Evolutionary conservation across 1,140 invertebrate species (phyloP).

Genomic region (Philotrypesis tridentata): DNA sequence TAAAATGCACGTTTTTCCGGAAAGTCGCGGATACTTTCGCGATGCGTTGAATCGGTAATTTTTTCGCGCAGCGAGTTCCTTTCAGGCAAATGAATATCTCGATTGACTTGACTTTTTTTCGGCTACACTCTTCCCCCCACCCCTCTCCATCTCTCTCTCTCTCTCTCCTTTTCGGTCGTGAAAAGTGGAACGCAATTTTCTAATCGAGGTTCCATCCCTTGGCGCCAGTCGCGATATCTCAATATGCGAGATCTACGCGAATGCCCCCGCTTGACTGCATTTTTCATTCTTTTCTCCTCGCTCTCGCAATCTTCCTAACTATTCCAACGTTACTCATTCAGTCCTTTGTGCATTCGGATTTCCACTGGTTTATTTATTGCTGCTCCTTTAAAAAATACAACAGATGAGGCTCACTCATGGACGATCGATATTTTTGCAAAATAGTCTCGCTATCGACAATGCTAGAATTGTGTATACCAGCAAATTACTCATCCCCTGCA

Average conservation of each 20-base stretch:
- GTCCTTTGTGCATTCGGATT: constrained; percentile 28
- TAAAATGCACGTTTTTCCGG: too few relatives aligned
- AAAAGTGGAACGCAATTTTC: constrained; percentile 29
- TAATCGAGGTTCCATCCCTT: constrained; percentile 38
- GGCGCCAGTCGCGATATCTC: constrained; percentile 29
- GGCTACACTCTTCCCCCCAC: background rate
- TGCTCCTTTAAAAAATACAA: background rate
- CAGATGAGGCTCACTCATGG: too few relatives aligned
- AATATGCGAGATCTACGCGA: constrained; percentile 47
- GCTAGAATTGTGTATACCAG: too few relatives aligned
- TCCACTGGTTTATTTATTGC: background rate
- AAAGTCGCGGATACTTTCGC: too few relatives aligned
- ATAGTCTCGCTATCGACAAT: background rate
- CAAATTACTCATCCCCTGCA: too few relatives aligned
- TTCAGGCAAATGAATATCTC: constrained; percentile 20
- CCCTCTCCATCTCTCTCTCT: constrained; percentile 39
- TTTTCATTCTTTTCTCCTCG: constrained; percentile 48
- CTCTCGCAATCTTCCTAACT: constrained; percentile 2
- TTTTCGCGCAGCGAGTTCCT: background rate
- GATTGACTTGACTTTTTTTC: constrained; percentile 3
- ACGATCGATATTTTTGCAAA: too few relatives aligned
- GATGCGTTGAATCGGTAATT: too few relatives aligned
- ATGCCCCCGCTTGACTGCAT: constrained; percentile 44
- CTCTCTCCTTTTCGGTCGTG: constrained; percentile 28
- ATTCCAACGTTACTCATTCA: background rate